These are phyloP conservation scores for Mus minutoides DNA, from an alignment of 2,797 vertebrate genomes.

Conservation along the genomic window DNA sequence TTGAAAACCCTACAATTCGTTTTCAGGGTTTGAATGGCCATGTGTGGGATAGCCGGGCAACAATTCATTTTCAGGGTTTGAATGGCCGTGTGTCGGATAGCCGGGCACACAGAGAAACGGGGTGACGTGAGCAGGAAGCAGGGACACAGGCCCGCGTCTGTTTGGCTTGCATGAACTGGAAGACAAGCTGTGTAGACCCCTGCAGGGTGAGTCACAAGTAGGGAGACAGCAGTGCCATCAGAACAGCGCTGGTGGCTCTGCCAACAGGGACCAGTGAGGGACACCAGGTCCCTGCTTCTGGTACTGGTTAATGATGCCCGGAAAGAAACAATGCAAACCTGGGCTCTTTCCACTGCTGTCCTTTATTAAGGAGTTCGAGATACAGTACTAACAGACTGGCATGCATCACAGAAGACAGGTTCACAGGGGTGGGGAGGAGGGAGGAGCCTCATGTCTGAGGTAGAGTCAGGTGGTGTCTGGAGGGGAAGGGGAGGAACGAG, in stretches of 20 bases:
- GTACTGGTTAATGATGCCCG: background rate
- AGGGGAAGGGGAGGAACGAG: slow-evolving; percentile 83
- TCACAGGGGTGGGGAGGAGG: slow-evolving; percentile 79
- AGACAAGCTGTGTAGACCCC: rapidly evolving
- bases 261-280: background rate
- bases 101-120: background rate
- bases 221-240: background rate
- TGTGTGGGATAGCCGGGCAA: background rate
- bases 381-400: slow-evolving; percentile 87
- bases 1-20: background rate
- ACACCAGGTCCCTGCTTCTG: background rate
- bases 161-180: too few species aligned
- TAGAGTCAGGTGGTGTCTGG: slow-evolving; percentile 85
- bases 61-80: background rate
- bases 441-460: slow-evolving; percentile 89
- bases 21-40: background rate
- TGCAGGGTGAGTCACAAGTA: background rate
- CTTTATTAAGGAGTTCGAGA: slow-evolving; percentile 89
- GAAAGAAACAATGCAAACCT: background rate
- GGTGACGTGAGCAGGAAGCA: background rate
- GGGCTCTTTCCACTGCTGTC: slow-evolving; percentile 83
- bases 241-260: rapidly evolving
- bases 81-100: rapidly evolving
- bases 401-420: slow-evolving; percentile 88
- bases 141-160: background rate